A percentile compares a stretch with the other conserved stretches of the same genome.
phyloP scores from a whole-genome alignment of 2,113 vertebrate genomes.

The Tupaia chinensis region DNA sequence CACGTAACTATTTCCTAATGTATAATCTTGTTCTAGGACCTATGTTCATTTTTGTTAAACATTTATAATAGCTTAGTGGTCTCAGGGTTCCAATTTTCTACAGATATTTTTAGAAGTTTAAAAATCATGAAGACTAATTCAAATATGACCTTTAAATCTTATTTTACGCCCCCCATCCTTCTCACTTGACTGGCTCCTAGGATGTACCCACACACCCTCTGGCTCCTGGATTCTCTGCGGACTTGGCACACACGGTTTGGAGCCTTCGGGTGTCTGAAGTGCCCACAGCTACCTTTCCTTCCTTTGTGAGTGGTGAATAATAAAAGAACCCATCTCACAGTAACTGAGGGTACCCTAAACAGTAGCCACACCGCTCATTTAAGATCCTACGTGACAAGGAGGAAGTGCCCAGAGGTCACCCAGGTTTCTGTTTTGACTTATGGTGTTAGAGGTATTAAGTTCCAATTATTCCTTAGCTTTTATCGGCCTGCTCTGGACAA shows the following conservation, averaged over 20 bases:
- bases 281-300: background rate
- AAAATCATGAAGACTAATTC: background rate
- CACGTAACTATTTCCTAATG: background rate
- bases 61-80: background rate
- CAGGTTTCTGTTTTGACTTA: background rate
- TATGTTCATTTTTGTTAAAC: background rate
- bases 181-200: background rate
- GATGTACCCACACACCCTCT: background rate
- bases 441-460: background rate
- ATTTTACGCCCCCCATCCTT: background rate
- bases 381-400: background rate
- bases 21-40: background rate
- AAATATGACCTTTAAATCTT: background rate
- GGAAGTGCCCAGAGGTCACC: background rate
- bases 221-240: background rate
- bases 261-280: background rate
- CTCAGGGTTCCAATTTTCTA: background rate
- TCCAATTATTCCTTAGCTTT: background rate
- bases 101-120: background rate
- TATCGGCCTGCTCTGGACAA: background rate
- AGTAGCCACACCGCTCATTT: background rate
- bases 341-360: background rate
- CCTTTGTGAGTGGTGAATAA: background rate
- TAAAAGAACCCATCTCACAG: background rate
- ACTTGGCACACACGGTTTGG: too few species aligned